Base-by-base conservation (phyloP, 2,888 invertebrate species). In the Polylopha cassiicola region DNA sequence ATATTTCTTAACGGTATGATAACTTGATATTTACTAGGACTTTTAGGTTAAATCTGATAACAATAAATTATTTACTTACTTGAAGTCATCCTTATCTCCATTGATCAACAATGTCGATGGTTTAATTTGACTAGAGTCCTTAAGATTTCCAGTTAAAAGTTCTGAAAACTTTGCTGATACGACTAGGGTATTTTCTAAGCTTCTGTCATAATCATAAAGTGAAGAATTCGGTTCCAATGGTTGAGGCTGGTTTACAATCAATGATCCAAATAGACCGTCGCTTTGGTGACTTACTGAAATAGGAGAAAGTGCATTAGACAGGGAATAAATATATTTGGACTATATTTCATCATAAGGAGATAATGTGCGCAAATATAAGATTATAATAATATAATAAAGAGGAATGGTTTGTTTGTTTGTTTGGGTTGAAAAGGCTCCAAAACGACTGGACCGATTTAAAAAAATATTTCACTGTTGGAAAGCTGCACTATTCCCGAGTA, bases 211-310 rank as follows among this genome's bases (percentile, higher is more conserved):
- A 51, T 84, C 82, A 39, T 84, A 85, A 17, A 81, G 47, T 2
- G 73, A 55, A 3, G 72, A 64, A 34, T 84, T 75, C 1, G 77
- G 73, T 27, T 85, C 82, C 29, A 75, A 47, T 1, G 73, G 77
- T 16, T 75, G 73, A 0, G 87, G 77, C 50, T 87, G 81, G 27
- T 89, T 85, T 4, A 90, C 80, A 2, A 90, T 71, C 5, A 90
- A 50, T 1, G 87, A 65, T 0, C 90, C 90, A 45, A 87, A 87
- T 1, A 89, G 62, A 0, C 90, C 90, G 45, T 89, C 89, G 37
- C 84, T 81, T 52, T 89, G 87, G 46, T 90, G 89, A 1, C 85
- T 53, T 4, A 89, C 90, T 89, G 68, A 15, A 73, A 70, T 39
- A 26, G 18, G 9, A 17, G 13, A 37, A 22, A 24, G 8, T 13